Evolutionary conservation across 2,113 vertebrate genomes (phyloP).

Genomic region (Sinocyclocheilus anophthalmus): DNA sequence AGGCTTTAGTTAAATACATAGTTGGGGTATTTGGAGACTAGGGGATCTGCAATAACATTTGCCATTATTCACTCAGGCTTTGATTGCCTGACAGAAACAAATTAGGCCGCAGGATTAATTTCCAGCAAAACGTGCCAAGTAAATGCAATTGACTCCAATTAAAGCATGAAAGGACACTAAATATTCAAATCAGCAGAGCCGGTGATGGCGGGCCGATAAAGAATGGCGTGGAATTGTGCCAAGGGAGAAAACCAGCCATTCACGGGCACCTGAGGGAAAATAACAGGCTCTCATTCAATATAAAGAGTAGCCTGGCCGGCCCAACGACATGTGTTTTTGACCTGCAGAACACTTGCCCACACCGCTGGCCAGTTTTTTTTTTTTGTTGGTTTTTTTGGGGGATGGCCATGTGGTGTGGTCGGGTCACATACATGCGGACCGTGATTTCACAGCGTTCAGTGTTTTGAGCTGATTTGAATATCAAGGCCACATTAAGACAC

Average conservation of each 20-base stretch:
- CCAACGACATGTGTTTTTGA: constrained; percentile 51
- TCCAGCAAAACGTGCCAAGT: constrained; percentile 93
- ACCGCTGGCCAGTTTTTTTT: too few species aligned
- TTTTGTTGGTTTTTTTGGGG: too few species aligned
- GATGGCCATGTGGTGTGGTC: constrained; percentile 44
- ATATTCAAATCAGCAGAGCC: constrained; percentile 97
- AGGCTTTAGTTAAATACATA: constrained; percentile 87
- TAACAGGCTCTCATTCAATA: constrained; percentile 45
- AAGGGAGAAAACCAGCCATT: constrained; percentile 75
- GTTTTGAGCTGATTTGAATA: constrained; percentile 48
- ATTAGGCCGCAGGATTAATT: constrained; percentile 95
- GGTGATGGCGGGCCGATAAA: constrained; percentile 81
- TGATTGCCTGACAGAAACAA: constrained; percentile 97
- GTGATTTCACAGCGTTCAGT: constrained; percentile 3
- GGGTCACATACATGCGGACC: too few species aligned
- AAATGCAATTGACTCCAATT: constrained; percentile 98
- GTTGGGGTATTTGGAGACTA: constrained; percentile 68
- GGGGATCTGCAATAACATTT: constrained; percentile 83
- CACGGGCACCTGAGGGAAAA: constrained; percentile 65
- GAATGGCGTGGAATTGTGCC: constrained; percentile 87
- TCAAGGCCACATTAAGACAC: constrained; percentile 49
- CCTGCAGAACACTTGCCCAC: constrained; percentile 48
- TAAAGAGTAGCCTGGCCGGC: constrained; percentile 6
- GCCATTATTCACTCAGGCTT: constrained; percentile 86
- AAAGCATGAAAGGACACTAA: constrained; percentile 98